Conservation (phyloP, 2,888 invertebrate species). For the Volucella zonaria region DNA sequence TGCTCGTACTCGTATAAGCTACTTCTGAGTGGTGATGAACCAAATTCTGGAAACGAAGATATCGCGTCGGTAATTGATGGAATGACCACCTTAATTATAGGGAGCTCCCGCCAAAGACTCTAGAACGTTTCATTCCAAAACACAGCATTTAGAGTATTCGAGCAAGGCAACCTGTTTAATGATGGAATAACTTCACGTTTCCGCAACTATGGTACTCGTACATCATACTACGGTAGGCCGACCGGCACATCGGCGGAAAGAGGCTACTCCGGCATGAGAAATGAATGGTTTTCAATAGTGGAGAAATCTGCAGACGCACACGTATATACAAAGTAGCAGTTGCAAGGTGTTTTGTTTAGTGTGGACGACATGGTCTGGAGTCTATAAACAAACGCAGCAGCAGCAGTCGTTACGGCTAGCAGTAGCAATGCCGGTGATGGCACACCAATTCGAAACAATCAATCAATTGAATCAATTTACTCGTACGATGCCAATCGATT, state of each 20-base stretch:
- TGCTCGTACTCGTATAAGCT: not conserved
- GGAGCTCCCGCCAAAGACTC: constrained; percentile 46
- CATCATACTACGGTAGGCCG: not conserved
- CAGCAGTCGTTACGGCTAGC: not conserved
- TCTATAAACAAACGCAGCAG: constrained; percentile 67
- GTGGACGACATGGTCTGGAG: constrained; percentile 23
- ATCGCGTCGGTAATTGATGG: constrained; percentile 68
- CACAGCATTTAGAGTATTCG: constrained; percentile 35
- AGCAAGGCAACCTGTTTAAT: constrained; percentile 63
- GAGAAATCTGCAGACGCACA: constrained; percentile 55
- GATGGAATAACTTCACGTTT: constrained; percentile 56
- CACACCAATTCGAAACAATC: constrained; percentile 72
- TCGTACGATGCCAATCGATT: constrained; percentile 73
- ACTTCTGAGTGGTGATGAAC: not conserved
- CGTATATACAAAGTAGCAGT: constrained; percentile 28
- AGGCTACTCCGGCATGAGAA: constrained; percentile 30
- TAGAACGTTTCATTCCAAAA: constrained; percentile 48
- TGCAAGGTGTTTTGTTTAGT: constrained; percentile 65
- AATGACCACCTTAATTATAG: constrained; percentile 71
- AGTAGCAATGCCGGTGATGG: constrained; percentile 67
- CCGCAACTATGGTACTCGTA: constrained; percentile 43
- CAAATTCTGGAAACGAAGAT: constrained; percentile 52
- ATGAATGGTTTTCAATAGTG: constrained; percentile 35
- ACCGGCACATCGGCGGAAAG: constrained; percentile 4
- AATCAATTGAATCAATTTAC: constrained; percentile 74